phyloP scores from a whole-genome alignment of 2,888 invertebrate genomes.

The Sesia apiformis region DNA sequence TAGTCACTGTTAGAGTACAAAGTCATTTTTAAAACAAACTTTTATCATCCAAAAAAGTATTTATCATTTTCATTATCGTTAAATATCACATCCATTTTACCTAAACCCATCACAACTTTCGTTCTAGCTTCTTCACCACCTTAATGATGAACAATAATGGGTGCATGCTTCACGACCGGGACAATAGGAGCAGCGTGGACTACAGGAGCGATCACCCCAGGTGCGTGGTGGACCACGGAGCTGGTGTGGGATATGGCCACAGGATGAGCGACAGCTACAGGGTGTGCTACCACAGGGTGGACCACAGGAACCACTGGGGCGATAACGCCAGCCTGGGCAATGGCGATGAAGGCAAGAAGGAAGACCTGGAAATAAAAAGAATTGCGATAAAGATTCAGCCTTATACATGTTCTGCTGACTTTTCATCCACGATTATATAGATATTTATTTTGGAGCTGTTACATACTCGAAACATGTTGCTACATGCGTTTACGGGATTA shows the following conservation, averaged over 20 bases:
- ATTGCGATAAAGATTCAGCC: background rate
- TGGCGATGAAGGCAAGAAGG: conserved; percentile 53
- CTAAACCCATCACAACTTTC: too few species aligned
- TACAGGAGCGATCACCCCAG: conserved; percentile 32
- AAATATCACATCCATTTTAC: too few species aligned
- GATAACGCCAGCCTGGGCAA: conserved; percentile 48
- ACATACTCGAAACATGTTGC: too few species aligned
- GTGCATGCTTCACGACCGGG: conserved; percentile 43
- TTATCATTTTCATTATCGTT: too few species aligned
- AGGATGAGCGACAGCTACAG: conserved; percentile 35
- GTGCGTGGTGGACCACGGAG: conserved; percentile 24
- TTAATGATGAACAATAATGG: conserved; percentile 52
- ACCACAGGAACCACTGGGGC: conserved; percentile 36
- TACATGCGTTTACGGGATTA: too few species aligned
- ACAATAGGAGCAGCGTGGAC: conserved; percentile 31
- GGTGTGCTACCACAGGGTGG: conserved; percentile 34
- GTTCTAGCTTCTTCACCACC: background rate
- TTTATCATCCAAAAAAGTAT: too few species aligned
- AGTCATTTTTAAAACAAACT: too few species aligned
- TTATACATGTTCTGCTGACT: too few species aligned
- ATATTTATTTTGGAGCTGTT: too few species aligned
- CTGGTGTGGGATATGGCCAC: conserved; percentile 20
- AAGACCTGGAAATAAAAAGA: conserved; percentile 40
- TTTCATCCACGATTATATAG: too few species aligned
- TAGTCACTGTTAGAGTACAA: too few species aligned